Evolutionary conservation across 2,888 invertebrate species (phyloP).

Genomic region (Desoria tigrina): DNA sequence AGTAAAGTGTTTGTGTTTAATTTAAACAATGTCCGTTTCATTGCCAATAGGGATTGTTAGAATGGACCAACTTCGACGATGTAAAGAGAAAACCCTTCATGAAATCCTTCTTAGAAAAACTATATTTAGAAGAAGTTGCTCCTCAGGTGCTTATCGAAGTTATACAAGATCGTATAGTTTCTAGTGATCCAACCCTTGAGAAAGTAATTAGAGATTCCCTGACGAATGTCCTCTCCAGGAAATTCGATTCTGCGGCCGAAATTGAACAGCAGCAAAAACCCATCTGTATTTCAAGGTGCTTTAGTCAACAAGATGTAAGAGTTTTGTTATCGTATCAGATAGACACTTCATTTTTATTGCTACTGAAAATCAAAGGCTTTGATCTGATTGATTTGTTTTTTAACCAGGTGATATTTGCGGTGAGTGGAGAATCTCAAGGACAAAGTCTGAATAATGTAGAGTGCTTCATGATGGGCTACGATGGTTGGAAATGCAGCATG

Average conservation of each 20-base stretch:
- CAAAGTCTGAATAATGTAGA: constrained; percentile 55
- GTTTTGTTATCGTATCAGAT: not conserved
- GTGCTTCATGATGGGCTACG: constrained; percentile 55
- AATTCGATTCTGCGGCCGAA: constrained; percentile 48
- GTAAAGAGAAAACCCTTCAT: constrained; percentile 46
- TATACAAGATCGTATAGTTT: constrained; percentile 51
- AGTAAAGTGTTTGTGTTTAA: not conserved
- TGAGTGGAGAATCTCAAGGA: constrained; percentile 56
- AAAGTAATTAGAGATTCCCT: constrained; percentile 45
- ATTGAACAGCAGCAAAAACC: constrained; percentile 20
- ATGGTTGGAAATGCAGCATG: constrained; percentile 55
- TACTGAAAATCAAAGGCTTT: not conserved
- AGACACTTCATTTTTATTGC: not conserved
- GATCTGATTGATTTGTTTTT: constrained; percentile 2
- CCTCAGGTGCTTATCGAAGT: constrained; percentile 53
- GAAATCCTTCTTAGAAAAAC: constrained; percentile 48
- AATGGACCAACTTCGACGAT: constrained; percentile 52
- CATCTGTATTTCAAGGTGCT: constrained; percentile 32
- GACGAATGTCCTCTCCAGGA: constrained; percentile 47
- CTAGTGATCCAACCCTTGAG: constrained; percentile 42
- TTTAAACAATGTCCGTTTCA: constrained; percentile 17
- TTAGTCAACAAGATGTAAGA: constrained; percentile 51
- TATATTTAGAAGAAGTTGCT: constrained; percentile 53
- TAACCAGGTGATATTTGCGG: constrained; percentile 54
- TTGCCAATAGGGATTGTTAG: constrained; percentile 49